phyloP scores from a whole-genome alignment of 2,113 vertebrate species.

The Melospiza melodia region DNA sequence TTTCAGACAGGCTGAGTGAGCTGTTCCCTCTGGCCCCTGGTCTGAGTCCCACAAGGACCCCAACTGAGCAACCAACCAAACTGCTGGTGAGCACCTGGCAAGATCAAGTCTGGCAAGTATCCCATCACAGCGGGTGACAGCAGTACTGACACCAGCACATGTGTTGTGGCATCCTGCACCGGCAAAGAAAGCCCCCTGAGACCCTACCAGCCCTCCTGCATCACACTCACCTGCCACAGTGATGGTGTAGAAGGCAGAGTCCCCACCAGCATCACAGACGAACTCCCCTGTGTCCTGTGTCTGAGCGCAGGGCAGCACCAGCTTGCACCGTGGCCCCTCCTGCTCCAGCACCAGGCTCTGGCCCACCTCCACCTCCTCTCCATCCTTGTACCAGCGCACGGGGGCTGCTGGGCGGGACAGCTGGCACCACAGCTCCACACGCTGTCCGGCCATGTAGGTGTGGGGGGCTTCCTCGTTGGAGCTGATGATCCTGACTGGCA shows the following conservation, averaged over 20 bases:
- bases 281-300: conserved; percentile 88
- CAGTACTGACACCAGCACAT: not conserved
- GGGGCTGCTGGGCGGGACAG: conserved; percentile 79
- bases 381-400: conserved; percentile 88
- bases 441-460: conserved; percentile 78
- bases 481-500: conserved; percentile 82
- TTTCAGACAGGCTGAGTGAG: not conserved
- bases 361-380: conserved; percentile 83
- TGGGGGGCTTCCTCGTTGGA: conserved; percentile 80
- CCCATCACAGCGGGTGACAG: not conserved
- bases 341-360: conserved; percentile 79
- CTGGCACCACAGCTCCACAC: conserved; percentile 89
- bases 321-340: conserved; percentile 80
- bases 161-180: fast-evolving
- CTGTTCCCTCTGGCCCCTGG: not conserved
- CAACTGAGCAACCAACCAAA: not conserved
- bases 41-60: not conserved
- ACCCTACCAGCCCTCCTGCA: not conserved
- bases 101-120: not conserved
- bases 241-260: conserved; percentile 87
- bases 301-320: conserved; percentile 83
- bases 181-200: not conserved
- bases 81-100: not conserved
- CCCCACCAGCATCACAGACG: conserved; percentile 85
- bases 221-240: conserved; percentile 85